Percentiles rank a stretch among this genome's conserved stretches.
These are phyloP conservation scores for Meteorus cinctellus DNA, from an alignment of 2,888 invertebrate species.

Conservation along the genomic window DNA sequence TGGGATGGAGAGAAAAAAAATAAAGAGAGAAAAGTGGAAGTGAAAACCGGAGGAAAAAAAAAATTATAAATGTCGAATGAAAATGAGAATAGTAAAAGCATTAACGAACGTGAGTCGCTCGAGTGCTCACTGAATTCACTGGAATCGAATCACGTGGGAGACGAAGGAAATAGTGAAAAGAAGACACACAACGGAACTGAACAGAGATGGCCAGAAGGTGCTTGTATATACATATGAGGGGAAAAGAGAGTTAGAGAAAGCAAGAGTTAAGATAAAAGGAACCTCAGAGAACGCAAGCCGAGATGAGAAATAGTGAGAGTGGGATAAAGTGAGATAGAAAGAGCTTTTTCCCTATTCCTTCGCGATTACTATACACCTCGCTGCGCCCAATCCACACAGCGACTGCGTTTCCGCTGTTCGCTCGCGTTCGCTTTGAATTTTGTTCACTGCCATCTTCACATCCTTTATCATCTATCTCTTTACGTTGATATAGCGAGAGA, in stretches of 20 bases:
- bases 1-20: slow-evolving; percentile 22
- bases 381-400: slow-evolving; percentile 60
- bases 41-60: too few relatives aligned
- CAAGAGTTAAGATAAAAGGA: slow-evolving; percentile 43
- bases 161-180: slow-evolving; percentile 34
- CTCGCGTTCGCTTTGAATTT: slow-evolving; percentile 39
- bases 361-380: slow-evolving; percentile 62
- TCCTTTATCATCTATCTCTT: slow-evolving; percentile 24
- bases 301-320: slow-evolving; percentile 28
- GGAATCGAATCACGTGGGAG: slow-evolving; percentile 47
- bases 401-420: slow-evolving; percentile 52
- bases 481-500: slow-evolving; percentile 12
- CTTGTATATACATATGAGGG: slow-evolving; percentile 18
- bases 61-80: not conserved
- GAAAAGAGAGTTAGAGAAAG: slow-evolving; percentile 40
- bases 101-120: slow-evolving; percentile 61
- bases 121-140: slow-evolving; percentile 56
- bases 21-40: not conserved
- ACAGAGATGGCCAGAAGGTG: not conserved
- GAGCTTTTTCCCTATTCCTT: slow-evolving; percentile 56
- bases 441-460: slow-evolving; percentile 32
- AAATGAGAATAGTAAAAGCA: slow-evolving; percentile 50
- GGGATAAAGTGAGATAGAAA: slow-evolving; percentile 30
- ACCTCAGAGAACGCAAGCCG: slow-evolving; percentile 32
- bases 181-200: slow-evolving; percentile 9